These are phyloP conservation scores for Sesia bembeciformis DNA, from an alignment of 2,888 invertebrate species.

Conservation along the genomic window DNA sequence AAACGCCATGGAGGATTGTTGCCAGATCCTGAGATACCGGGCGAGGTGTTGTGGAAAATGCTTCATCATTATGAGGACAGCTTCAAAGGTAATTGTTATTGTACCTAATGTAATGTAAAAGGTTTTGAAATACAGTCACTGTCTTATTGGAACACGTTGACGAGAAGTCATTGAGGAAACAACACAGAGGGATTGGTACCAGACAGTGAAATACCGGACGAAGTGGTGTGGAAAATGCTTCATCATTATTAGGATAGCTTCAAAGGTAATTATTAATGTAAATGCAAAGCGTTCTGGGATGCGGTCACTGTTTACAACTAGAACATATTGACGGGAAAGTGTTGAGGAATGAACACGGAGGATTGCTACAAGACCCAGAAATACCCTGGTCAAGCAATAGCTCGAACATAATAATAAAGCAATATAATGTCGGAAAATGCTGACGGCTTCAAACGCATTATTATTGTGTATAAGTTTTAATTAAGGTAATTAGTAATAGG, in stretches of 20 bases:
- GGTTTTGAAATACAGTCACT: too few species aligned
- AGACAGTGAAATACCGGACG: conserved; percentile 76
- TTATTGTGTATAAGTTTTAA: too few species aligned
- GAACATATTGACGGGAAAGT: conserved; percentile 73
- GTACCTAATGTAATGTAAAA: too few species aligned
- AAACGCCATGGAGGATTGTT: conserved; percentile 79
- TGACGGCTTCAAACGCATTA: too few species aligned
- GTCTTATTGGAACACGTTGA: conserved; percentile 73
- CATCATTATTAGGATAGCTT: conserved; percentile 79
- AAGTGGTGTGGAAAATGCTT: conserved; percentile 79
- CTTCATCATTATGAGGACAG: conserved; percentile 78
- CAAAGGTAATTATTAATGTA: conserved; percentile 66
- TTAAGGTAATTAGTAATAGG: too few species aligned
- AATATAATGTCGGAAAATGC: too few species aligned
- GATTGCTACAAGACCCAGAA: conserved; percentile 76
- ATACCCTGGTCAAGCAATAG: conserved; percentile 67
- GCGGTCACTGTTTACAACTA: conserved; percentile 33
- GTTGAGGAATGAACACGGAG: conserved; percentile 80
- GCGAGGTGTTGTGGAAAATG: conserved; percentile 79
- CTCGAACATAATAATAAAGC: too few species aligned
- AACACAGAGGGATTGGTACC: conserved; percentile 80
- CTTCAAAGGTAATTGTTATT: conserved; percentile 74
- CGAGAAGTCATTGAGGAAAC: conserved; percentile 72
- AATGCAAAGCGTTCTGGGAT: too few species aligned
- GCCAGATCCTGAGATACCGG: conserved; percentile 76